Evolutionary conservation across 2,797 vertebrate species (phyloP).

Genomic region (Catharus ustulatus): DNA sequence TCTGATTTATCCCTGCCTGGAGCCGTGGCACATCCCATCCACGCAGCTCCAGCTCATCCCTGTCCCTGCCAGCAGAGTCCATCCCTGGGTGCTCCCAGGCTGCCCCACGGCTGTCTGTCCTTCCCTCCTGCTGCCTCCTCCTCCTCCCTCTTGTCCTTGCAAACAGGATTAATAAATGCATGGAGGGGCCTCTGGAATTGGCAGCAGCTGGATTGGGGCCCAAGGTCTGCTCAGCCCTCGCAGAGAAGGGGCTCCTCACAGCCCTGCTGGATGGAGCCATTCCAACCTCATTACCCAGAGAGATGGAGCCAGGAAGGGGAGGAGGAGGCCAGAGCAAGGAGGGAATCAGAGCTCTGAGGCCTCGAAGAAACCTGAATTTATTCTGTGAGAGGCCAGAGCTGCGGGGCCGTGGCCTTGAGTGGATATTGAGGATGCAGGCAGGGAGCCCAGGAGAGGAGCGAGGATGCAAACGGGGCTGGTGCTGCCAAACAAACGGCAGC

Average conservation of each 20-base stretch:
- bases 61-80: neutral
- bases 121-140: neutral
- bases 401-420: neutral
- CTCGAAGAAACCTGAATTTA: neutral
- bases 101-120: fast-evolving
- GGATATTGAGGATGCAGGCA: neutral
- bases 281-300: neutral
- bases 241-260: neutral
- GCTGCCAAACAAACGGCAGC: neutral
- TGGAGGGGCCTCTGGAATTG: neutral
- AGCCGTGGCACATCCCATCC: neutral
- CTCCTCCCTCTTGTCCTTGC: neutral
- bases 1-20: neutral
- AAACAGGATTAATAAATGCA: neutral
- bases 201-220: neutral
- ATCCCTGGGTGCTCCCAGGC: neutral
- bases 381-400: neutral
- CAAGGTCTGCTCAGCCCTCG: neutral
- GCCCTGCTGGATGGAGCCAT: neutral
- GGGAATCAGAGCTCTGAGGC: neutral
- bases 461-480: neutral
- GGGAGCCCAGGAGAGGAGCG: fast-evolving
- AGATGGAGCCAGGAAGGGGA: neutral
- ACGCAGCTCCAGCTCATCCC: neutral
- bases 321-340: neutral